These are phyloP conservation scores for Drosophila subsilvestris DNA, from an alignment of 2,888 invertebrate genomes.

Conservation along the genomic window DNA sequence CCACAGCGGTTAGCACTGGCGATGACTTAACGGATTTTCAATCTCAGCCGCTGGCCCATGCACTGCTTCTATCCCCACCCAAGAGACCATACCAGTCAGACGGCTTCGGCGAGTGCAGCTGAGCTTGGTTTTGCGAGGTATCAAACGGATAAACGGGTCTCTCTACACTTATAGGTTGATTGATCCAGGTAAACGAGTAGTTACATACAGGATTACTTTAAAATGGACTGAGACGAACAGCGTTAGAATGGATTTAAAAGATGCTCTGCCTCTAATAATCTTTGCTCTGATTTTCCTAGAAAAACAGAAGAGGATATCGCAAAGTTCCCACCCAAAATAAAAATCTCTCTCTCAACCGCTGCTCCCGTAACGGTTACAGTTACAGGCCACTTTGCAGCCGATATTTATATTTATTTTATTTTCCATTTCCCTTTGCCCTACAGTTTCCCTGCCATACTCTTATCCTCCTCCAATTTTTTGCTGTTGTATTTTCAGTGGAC, in stretches of 20 bases:
- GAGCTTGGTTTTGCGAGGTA: slow-evolving; percentile 12
- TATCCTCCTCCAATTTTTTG: slow-evolving; percentile 7
- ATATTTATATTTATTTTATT: slow-evolving; percentile 80
- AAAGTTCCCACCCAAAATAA: background rate
- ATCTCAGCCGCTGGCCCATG: slow-evolving; percentile 59
- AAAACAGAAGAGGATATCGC: slow-evolving; percentile 13
- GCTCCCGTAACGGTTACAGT: slow-evolving; percentile 33
- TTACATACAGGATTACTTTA: no score
- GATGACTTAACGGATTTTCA: slow-evolving; percentile 81
- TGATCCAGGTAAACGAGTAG: background rate
- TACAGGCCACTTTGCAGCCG: slow-evolving; percentile 77
- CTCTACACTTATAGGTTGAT: background rate
- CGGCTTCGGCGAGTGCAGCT: slow-evolving; percentile 19
- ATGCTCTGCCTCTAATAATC: no score
- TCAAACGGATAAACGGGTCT: background rate
- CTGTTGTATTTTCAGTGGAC: slow-evolving; percentile 69
- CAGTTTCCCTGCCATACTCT: background rate
- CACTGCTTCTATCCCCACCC: background rate
- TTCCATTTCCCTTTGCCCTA: slow-evolving; percentile 27
- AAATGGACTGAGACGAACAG: no score
- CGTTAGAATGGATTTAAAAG: no score
- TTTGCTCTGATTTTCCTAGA: no score
- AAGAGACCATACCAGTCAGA: slow-evolving; percentile 4
- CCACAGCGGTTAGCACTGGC: slow-evolving; percentile 76
- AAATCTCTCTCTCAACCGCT: background rate